Evolutionary conservation across 1,140 invertebrate genomes (phyloP), one percentile per base, ranked within the genome.

Genomic region (Euglossa dilemma): DNA sequence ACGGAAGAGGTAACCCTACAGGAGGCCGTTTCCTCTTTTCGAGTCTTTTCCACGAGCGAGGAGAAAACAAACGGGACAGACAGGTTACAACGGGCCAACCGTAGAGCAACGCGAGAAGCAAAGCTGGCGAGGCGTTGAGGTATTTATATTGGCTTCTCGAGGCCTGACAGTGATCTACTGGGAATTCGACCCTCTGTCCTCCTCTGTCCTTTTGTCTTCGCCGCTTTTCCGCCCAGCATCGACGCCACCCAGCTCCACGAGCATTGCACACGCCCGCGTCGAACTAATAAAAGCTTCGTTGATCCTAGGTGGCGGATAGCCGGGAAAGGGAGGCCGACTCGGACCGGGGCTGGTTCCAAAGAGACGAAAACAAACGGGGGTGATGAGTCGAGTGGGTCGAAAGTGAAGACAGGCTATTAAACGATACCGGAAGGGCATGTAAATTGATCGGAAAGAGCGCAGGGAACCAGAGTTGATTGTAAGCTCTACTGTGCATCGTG

Each of bases 111-210:
- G 83, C 85, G 75, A 89, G 85, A 74, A 71, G 86, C 78, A 87
- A 90, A 88, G 84, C 86, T 87, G 83, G 90, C 86, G 89, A 93
- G 91, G 91, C 92, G 92, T 93, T 91, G 91, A 93, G 93, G 93
- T 94, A 94, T 94, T 94, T 94, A 94, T 94, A 94, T 94, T 94
- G 93, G 93, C 91, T 94, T 93, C 91, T 93, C 89, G 90, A 85
- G 87, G 90, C 87, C 89, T 93, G 93, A 94, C 93, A 94, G 92
- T 94, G 93, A 93, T 94, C 93, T 93, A 94, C 93, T 91, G 92
- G 92, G 93, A 93, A 94, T 94, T 93, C 91, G 90, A 91, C 87
- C 91, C 89, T 91, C 91, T 91, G 89, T 92, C 89, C 89, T 91
- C 83, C 70, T 86, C 74, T 80, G 75, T 80, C 75, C 85, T 59